Conservation (phyloP, 2,888 invertebrate genomes). For the Metallyticus violacea region DNA sequence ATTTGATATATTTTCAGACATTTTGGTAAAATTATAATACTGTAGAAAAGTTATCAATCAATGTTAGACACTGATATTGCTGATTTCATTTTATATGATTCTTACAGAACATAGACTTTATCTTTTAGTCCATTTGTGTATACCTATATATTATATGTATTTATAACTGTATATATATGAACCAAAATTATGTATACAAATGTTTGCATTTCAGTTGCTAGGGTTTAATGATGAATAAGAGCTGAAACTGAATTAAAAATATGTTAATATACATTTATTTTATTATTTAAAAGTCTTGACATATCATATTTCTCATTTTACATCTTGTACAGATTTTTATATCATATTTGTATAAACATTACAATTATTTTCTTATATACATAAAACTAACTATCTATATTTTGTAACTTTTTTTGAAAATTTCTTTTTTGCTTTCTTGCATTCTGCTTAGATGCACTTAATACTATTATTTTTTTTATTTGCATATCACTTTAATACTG, state of each 20-base stretch:
- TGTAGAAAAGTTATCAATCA: too few relatives aligned
- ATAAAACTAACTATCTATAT: neutral
- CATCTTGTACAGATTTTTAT: neutral
- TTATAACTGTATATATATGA: too few relatives aligned
- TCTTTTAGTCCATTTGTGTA: too few relatives aligned
- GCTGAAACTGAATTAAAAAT: neutral
- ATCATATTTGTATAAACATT: neutral
- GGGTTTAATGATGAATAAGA: too few relatives aligned
- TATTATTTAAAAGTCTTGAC: neutral
- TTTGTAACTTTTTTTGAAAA: neutral
- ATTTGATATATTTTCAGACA: too few relatives aligned
- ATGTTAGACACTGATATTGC: too few relatives aligned
- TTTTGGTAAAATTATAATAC: too few relatives aligned
- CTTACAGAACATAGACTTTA: too few relatives aligned
- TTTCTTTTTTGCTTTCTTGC: neutral
- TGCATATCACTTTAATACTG: neutral
- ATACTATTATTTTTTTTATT: neutral
- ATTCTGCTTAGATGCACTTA: neutral
- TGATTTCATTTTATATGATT: too few relatives aligned
- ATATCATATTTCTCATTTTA: neutral
- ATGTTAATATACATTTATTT: neutral
- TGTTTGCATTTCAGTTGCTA: too few relatives aligned
- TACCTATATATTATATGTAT: too few relatives aligned
- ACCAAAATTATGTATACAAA: too few relatives aligned
- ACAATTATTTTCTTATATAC: neutral